These are phyloP conservation scores for Myocastor coypus DNA, from an alignment of 2,113 vertebrate species.

Conservation along the genomic window DNA sequence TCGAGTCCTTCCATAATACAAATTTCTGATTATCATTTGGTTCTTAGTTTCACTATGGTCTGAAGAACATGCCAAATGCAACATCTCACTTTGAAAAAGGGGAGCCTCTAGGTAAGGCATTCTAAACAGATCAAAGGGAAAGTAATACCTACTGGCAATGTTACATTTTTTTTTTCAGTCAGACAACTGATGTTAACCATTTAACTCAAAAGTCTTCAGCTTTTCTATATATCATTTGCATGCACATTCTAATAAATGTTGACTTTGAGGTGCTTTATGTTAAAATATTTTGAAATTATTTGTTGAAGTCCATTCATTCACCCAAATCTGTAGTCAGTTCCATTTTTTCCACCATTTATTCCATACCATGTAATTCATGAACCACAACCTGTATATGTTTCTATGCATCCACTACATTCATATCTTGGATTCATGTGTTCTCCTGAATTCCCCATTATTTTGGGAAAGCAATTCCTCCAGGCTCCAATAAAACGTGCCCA, in stretches of 20 bases:
- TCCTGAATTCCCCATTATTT: background rate
- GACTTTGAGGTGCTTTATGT: background rate
- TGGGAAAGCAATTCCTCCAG: background rate
- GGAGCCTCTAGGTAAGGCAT: background rate
- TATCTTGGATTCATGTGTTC: background rate
- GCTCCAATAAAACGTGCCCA: background rate
- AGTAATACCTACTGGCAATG: background rate
- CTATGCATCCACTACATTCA: fast-evolving
- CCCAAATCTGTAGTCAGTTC: background rate
- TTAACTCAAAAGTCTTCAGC: constrained; percentile 13
- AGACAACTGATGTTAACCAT: background rate
- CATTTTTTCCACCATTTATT: background rate
- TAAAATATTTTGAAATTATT: background rate
- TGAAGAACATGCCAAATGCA: background rate
- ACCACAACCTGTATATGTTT: background rate
- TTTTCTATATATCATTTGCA: background rate
- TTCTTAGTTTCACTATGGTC: constrained; percentile 12
- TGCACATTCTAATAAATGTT: background rate
- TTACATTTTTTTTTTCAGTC: background rate
- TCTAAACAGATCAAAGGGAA: background rate
- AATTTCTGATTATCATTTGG: constrained; percentile 26
- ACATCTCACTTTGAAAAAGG: constrained; percentile 21
- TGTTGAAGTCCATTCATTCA: background rate
- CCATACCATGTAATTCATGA: background rate
- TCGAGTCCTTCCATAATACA: background rate